Evolutionary conservation across 2,888 invertebrate species (phyloP).

Genomic region (Drepana falcataria): DNA sequence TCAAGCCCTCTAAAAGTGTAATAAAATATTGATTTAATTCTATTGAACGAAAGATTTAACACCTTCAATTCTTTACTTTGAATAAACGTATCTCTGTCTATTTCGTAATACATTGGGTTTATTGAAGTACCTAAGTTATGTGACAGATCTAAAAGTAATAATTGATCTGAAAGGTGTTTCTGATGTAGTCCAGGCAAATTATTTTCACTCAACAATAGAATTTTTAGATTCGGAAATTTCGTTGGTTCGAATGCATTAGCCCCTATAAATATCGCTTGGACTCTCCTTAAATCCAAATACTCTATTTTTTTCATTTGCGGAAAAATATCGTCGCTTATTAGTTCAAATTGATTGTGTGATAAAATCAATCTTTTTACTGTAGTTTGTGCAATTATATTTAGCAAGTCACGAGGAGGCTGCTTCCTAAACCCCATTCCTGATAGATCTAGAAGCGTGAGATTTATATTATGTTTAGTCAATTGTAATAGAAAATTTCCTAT

Average conservation of each 20-base stretch:
- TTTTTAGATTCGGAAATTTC: conserved; percentile 72
- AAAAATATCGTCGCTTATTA: conserved; percentile 68
- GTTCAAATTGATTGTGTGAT: conserved; percentile 77
- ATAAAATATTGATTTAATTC: conserved; percentile 68
- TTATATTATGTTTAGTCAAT: conserved; percentile 50
- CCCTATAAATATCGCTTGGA: conserved; percentile 65
- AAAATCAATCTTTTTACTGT: conserved; percentile 69
- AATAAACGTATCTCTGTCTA: conserved; percentile 68
- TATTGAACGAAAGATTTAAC: conserved; percentile 75
- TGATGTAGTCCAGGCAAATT: conserved; percentile 72
- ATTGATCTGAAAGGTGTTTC: conserved; percentile 63
- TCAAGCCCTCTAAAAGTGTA: conserved; percentile 71
- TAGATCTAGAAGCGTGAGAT: conserved; percentile 66
- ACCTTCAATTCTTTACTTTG: conserved; percentile 64
- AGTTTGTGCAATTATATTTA: conserved; percentile 70
- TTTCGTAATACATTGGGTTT: conserved; percentile 69
- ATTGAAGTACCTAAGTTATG: conserved; percentile 62
- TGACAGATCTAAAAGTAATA: conserved; percentile 73
- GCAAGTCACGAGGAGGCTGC: conserved; percentile 59
- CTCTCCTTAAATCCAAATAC: conserved; percentile 75
- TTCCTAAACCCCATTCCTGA: conserved; percentile 76
- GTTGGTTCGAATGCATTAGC: conserved; percentile 61
- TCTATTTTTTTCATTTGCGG: conserved; percentile 76
- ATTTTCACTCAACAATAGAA: conserved; percentile 72
- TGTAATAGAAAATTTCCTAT: conserved; percentile 59